Evolutionary conservation across 2,888 invertebrate genomes (phyloP).

Genomic region (Drosophila prostipennis): DNA sequence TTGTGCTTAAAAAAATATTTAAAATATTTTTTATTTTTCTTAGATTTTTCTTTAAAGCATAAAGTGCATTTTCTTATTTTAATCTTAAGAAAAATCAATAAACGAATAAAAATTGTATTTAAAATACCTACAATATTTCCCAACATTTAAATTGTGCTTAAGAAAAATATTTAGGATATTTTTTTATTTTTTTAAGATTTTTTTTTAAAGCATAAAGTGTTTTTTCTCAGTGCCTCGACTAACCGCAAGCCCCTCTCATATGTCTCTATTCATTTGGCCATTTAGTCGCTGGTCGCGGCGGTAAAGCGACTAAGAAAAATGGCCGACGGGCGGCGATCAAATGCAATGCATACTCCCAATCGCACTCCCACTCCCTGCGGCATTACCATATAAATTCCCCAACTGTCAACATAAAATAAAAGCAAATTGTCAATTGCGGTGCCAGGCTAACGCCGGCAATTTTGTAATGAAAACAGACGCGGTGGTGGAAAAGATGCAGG

Average conservation of each 20-base stretch:
- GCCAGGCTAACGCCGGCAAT: constrained; percentile 65
- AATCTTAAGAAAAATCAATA: too few relatives aligned
- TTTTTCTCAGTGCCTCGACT: background rate
- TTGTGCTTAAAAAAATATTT: too few relatives aligned
- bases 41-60: too few relatives aligned
- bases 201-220: too few relatives aligned
- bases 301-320: constrained; percentile 52
- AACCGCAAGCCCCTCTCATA: background rate
- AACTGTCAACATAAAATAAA: constrained; percentile 73
- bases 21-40: too few relatives aligned
- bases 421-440: constrained; percentile 76
- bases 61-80: too few relatives aligned
- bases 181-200: too few relatives aligned
- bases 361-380: background rate
- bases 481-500: constrained; percentile 9
- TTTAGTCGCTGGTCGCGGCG: constrained; percentile 33
- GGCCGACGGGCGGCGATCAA: constrained; percentile 32
- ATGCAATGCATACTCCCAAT: constrained; percentile 22
- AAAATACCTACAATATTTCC: too few relatives aligned
- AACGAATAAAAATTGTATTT: too few relatives aligned
- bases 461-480: constrained; percentile 72
- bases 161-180: too few relatives aligned
- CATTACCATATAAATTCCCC: constrained; percentile 75
- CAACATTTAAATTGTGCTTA: too few relatives aligned
- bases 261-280: constrained; percentile 40